Conservation (phyloP, 2,797 vertebrate species). For the Myiothlypis coronata region DNA sequence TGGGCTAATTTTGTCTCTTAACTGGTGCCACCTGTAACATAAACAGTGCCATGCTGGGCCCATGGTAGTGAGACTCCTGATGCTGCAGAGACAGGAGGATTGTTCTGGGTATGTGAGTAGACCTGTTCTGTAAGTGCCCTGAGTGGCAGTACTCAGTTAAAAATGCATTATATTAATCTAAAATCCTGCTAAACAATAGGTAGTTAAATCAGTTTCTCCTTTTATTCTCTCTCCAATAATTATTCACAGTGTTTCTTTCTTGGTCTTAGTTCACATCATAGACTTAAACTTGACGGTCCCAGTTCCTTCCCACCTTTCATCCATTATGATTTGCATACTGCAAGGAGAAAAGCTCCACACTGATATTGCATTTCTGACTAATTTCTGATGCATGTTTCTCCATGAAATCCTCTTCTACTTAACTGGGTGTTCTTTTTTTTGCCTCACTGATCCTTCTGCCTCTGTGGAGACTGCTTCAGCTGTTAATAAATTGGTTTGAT, state of each 20-base stretch:
- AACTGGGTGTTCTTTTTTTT: neutral
- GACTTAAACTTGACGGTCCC: neutral
- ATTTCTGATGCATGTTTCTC: neutral
- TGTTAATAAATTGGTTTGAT: neutral
- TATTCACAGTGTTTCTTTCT: neutral
- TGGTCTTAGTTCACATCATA: neutral
- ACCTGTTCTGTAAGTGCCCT: neutral
- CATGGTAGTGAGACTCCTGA: accelerated
- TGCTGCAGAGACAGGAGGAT: neutral
- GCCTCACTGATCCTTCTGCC: neutral
- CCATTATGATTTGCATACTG: accelerated
- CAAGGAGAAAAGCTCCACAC: neutral
- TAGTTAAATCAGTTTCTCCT: neutral
- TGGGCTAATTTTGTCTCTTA: neutral
- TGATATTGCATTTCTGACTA: neutral
- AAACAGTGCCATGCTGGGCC: neutral
- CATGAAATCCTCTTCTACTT: neutral
- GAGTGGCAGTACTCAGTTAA: neutral
- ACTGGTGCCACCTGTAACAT: neutral
- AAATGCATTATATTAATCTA: neutral
- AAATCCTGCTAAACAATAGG: neutral
- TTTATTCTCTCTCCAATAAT: neutral
- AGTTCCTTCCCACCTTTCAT: neutral
- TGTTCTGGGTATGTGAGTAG: neutral
- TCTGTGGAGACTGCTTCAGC: neutral